These are phyloP conservation scores for Drosophila hamatofila DNA, from an alignment of 2,888 invertebrate genomes.

Conservation along the genomic window DNA sequence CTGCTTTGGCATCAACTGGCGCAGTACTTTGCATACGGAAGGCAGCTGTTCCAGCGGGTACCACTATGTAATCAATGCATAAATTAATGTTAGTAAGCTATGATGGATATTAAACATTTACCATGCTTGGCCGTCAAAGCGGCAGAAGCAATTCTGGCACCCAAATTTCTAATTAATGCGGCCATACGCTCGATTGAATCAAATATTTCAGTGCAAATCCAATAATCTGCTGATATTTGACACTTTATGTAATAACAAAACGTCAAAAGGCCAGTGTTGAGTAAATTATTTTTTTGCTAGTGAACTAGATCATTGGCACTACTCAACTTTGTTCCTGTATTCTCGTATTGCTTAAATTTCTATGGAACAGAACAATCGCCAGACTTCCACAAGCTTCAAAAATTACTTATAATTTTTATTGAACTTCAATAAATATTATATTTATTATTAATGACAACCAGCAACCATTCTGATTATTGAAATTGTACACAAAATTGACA, in stretches of 20 bases:
- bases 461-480: background rate
- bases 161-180: constrained; percentile 83
- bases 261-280: constrained; percentile 54
- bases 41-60: constrained; percentile 64
- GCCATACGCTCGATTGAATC: constrained; percentile 76
- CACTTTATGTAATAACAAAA: constrained; percentile 78
- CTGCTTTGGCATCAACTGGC: constrained; percentile 67
- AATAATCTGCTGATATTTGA: constrained; percentile 59
- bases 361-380: background rate
- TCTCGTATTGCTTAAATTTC: background rate
- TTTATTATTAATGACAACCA: background rate
- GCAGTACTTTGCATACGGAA: constrained; percentile 77
- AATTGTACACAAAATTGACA: background rate
- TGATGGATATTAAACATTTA: constrained; percentile 46
- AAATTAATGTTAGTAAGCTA: constrained; percentile 8
- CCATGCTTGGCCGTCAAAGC: constrained; percentile 78
- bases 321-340: background rate
- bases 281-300: background rate
- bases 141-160: constrained; percentile 72
- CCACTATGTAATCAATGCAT: constrained; percentile 43
- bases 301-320: constrained; percentile 31
- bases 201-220: constrained; percentile 43
- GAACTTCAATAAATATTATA: background rate
- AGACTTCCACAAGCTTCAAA: background rate
- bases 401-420: background rate